These are phyloP conservation scores for Myotis findleyi DNA, from an alignment of 2,797 vertebrate species.

Conservation along the genomic window DNA sequence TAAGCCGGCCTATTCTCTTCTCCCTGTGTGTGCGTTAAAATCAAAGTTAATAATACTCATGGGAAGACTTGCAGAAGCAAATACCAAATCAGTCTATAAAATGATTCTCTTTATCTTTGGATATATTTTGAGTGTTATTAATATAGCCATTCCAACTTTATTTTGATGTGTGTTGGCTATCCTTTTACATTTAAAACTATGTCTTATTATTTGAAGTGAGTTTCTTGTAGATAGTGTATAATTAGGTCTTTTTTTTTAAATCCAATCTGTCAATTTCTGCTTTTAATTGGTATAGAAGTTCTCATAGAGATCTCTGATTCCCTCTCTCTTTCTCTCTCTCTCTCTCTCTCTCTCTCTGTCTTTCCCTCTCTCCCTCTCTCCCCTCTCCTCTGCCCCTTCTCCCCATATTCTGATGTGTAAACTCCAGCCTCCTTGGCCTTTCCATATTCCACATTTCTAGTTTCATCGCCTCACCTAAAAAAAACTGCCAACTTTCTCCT, in stretches of 20 bases:
- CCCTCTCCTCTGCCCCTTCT: neutral
- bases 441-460: neutral
- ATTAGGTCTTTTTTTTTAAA: neutral
- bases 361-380: neutral
- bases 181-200: conserved; percentile 1
- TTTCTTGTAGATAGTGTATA: neutral
- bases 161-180: neutral
- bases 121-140: neutral
- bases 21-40: neutral
- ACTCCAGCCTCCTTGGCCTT: neutral
- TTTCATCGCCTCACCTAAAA: neutral
- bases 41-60: neutral
- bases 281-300: neutral
- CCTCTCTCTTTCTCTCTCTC: neutral
- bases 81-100: neutral
- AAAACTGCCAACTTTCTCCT: neutral
- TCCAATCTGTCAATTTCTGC: neutral
- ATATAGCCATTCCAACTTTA: neutral
- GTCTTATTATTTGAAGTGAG: neutral
- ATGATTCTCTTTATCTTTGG: neutral
- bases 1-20: neutral
- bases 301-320: neutral
- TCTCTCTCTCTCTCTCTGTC: neutral
- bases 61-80: neutral
- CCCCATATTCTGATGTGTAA: neutral